Evolutionary conservation across 2,113 vertebrate genomes (phyloP).

Genomic region (Oceanodroma tethys): DNA sequence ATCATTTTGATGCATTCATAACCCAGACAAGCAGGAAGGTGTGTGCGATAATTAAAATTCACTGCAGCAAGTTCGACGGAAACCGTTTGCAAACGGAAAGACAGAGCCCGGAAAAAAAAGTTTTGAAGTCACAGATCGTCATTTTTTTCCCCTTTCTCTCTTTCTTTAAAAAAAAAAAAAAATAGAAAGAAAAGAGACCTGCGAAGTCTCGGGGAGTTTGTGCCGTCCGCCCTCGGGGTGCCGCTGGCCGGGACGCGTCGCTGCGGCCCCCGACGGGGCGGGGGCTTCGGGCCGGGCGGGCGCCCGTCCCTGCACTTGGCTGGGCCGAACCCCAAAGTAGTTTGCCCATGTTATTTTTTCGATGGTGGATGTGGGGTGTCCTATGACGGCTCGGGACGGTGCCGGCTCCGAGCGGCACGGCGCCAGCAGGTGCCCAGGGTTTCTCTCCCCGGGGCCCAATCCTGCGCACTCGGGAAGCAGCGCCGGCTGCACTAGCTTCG

Average conservation of each 20-base stretch:
- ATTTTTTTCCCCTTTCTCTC: accelerated
- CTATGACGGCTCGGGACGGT: background rate
- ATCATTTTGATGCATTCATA: background rate
- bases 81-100: background rate
- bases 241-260: background rate
- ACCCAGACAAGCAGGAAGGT: background rate
- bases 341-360: background rate
- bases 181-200: no score
- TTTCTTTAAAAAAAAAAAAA: background rate
- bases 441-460: background rate
- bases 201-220: background rate
- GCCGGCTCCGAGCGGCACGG: background rate
- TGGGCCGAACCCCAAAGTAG: accelerated
- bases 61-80: background rate
- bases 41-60: background rate
- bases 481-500: background rate
- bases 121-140: background rate
- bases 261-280: background rate
- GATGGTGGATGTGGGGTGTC: background rate
- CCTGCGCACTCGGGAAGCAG: background rate
- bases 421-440: background rate
- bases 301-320: background rate
- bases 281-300: background rate
- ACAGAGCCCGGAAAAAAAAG: background rate
- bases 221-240: background rate